A percentile compares a stretch with the other conserved stretches of the same genome.
These are phyloP conservation scores for Pogonocichla stellata DNA, from an alignment of 2,113 vertebrate genomes.

Conservation along the genomic window DNA sequence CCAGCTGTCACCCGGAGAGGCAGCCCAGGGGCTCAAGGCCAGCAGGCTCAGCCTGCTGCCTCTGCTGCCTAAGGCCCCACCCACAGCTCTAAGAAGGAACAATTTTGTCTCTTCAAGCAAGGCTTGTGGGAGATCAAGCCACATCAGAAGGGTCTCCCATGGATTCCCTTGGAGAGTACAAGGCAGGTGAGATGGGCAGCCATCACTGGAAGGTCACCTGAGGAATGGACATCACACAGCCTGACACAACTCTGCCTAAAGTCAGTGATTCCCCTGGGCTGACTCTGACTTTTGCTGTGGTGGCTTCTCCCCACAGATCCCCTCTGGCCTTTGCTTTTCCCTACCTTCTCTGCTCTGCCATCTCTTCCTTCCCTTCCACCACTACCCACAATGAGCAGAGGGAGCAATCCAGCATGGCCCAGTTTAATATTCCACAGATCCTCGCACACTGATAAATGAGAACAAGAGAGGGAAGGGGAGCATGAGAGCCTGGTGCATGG, in stretches of 20 bases:
- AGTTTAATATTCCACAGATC: slow-evolving; percentile 53
- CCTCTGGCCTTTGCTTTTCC: background rate
- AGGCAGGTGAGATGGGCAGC: background rate
- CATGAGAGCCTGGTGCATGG: slow-evolving; percentile 13
- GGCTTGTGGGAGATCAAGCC: background rate
- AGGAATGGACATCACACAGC: background rate
- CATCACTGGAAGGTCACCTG: background rate
- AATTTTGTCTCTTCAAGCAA: background rate
- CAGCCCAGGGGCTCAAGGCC: background rate
- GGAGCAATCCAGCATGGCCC: background rate
- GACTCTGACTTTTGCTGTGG: background rate
- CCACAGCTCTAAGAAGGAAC: background rate
- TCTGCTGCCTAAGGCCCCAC: background rate
- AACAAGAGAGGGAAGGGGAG: slow-evolving; percentile 4
- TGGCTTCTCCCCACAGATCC: background rate
- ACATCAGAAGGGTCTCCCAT: background rate
- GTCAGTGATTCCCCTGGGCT: background rate
- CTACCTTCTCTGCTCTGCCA: background rate
- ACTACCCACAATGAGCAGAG: background rate
- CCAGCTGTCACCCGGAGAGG: background rate
- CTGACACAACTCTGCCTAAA: background rate
- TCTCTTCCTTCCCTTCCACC: background rate
- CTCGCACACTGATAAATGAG: slow-evolving; percentile 38
- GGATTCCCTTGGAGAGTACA: background rate
- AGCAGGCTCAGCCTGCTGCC: background rate